phyloP scores from a whole-genome alignment of 1,140 invertebrate species.

The Listronotus bonariensis region DNA sequence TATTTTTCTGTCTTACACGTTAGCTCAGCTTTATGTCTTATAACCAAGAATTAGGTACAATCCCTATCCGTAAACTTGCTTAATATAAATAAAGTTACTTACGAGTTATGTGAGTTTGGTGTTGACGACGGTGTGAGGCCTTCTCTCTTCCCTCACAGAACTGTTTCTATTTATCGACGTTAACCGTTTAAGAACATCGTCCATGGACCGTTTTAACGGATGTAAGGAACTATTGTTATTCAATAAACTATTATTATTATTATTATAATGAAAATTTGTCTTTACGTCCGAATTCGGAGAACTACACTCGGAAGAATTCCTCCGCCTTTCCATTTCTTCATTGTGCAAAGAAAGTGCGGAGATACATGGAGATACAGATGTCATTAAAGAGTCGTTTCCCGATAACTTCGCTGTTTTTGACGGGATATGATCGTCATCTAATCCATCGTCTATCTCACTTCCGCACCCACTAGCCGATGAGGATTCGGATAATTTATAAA shows the following conservation, averaged over 20 bases:
- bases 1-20: no score
- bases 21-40: no score
- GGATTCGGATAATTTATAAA: slow-evolving; percentile 63
- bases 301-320: slow-evolving; percentile 71
- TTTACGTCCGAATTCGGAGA: slow-evolving; percentile 67
- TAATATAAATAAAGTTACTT: slow-evolving; percentile 37
- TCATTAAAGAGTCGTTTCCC: slow-evolving; percentile 31
- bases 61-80: no score
- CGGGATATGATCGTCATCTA: slow-evolving; percentile 60
- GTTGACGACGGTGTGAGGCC: slow-evolving; percentile 69
- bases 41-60: no score
- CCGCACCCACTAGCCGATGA: slow-evolving; percentile 62
- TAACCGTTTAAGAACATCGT: slow-evolving; percentile 81
- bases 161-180: slow-evolving; percentile 79
- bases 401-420: slow-evolving; percentile 50
- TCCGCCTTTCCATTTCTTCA: slow-evolving; percentile 57
- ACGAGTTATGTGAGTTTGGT: slow-evolving; percentile 54
- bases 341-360: slow-evolving; percentile 59
- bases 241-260: slow-evolving; percentile 59
- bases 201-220: slow-evolving; percentile 74
- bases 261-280: slow-evolving; percentile 58
- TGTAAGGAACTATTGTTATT: slow-evolving; percentile 59
- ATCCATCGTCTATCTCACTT: slow-evolving; percentile 62
- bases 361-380: slow-evolving; percentile 41
- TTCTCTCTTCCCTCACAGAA: slow-evolving; percentile 67